Conservation (phyloP, 2,113 vertebrate genomes). For the Cavia aperea region DNA sequence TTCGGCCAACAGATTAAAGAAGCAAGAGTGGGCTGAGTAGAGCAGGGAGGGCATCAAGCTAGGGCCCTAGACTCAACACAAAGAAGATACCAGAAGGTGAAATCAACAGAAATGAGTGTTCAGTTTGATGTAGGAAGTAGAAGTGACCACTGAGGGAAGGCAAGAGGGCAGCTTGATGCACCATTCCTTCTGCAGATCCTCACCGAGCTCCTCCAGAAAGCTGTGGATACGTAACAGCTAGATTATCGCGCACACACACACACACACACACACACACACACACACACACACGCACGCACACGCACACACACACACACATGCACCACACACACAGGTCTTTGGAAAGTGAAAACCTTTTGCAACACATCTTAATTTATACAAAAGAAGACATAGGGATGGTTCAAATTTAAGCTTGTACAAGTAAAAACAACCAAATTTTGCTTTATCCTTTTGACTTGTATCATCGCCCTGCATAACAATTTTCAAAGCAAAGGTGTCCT, state of each 20-base stretch:
- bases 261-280: neutral
- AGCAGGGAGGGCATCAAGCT: neutral
- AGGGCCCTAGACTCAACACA: neutral
- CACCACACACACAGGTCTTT: neutral
- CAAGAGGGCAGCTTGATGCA: neutral
- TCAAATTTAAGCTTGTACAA: neutral
- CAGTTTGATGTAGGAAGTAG: neutral
- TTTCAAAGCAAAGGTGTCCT: neutral
- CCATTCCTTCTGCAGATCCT: neutral
- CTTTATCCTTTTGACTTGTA: neutral
- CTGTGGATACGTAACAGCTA: neutral
- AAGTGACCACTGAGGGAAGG: neutral
- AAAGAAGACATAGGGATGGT: neutral
- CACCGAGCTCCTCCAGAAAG: neutral
- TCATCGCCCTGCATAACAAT: neutral
- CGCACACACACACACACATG: no score
- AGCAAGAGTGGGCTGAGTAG: neutral
- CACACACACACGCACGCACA: neutral
- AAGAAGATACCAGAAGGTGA: neutral
- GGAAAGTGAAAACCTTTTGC: neutral
- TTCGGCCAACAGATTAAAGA: slow-evolving; percentile 19
- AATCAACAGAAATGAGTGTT: neutral
- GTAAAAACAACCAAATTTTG: neutral
- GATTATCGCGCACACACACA: neutral
- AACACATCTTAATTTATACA: neutral